Evolutionary conservation across 2,888 invertebrate species (phyloP), one percentile per base, ranked within the genome.

Genomic region (Netelia inedita): DNA sequence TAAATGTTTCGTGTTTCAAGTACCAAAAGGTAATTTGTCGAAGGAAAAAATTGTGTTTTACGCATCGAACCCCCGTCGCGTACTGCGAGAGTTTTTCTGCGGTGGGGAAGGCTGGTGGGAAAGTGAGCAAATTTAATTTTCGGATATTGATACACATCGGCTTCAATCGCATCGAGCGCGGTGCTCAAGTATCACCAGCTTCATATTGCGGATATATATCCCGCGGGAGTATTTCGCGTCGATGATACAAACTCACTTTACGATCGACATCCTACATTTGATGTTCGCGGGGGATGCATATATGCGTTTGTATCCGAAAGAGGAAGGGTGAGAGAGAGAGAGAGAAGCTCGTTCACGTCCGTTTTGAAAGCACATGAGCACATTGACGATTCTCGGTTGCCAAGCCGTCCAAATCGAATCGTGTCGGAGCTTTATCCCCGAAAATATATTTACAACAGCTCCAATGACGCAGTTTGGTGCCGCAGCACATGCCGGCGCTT

Each of bases 61-160:
- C 57, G 43, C 11, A 41, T n/a, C 21, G 19, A 66, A 9, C 57
- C 21, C 57, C 1, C 57, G 9, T 8, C 46, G 19, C 41, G 53
- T 61, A 28, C 19, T 16, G 28, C 23, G 53, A n/a, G 55, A 43
- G 63, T 63, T 63, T 55, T 21, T 35, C 35, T 3, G 46, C 11
- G 50, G 9, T 10, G 43, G 23, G 8, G 14, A 46, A 46, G 1
- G 35, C 35, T 35, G 35, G 46, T 46, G 46, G 14, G 46, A 19
- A 53, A 65, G 55, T 28, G 19, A 46, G 19, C 35, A 14, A 84
- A 81, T 81, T 74, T 63, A 65, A 82, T 85, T 82, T 79, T 57
- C 71, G 43, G 23, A 72, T 65, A 79, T 75, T 66, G 74, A 41
- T n/a, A 9, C 50, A 79, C 41, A 61, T 63, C 78, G 59, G 11